These are phyloP conservation scores for Conomelus anceps DNA, from an alignment of 2,888 invertebrate species.

Conservation along the genomic window DNA sequence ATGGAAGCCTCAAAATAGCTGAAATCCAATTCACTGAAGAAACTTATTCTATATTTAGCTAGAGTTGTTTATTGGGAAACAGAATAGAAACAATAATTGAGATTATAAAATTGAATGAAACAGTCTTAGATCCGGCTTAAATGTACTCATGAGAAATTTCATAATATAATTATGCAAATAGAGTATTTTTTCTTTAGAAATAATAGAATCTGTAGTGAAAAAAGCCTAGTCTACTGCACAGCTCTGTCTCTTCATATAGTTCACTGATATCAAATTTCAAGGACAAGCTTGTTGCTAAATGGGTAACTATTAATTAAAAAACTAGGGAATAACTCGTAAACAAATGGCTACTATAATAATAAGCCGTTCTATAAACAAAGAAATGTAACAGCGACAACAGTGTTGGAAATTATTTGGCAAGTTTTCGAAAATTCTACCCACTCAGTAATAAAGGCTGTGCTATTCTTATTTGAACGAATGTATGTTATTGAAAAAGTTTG, in stretches of 20 bases:
- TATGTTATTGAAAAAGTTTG: background rate
- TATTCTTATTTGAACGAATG: background rate
- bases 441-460: background rate
- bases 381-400: background rate
- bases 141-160: too few relatives aligned
- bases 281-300: background rate
- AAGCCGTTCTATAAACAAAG: background rate
- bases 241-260: too few relatives aligned
- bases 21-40: background rate
- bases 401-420: background rate
- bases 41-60: background rate
- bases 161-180: too few relatives aligned
- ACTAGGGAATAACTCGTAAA: too few relatives aligned
- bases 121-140: background rate
- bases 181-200: too few relatives aligned
- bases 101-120: background rate
- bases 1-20: background rate
- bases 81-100: background rate
- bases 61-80: background rate
- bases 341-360: background rate
- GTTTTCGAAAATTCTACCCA: background rate
- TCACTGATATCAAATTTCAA: background rate
- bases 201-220: too few relatives aligned
- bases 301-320: background rate
- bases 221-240: too few relatives aligned